Evolutionary conservation across 1,140 invertebrate genomes (phyloP).

Genomic region (Oncopeltus fasciatus): DNA sequence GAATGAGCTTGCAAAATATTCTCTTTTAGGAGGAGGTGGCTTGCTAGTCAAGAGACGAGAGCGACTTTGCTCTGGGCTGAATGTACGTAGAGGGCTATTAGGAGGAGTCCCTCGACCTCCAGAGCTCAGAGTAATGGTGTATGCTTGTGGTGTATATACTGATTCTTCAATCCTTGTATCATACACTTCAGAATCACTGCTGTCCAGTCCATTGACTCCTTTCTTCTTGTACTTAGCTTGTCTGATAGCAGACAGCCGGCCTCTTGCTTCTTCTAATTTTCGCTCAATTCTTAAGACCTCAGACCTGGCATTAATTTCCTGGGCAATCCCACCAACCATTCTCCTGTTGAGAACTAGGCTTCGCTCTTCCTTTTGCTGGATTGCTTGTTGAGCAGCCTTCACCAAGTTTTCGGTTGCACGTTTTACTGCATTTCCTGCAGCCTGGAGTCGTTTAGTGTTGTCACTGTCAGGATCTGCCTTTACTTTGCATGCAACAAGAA

Average conservation of each 20-base stretch:
- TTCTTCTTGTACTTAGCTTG: conserved; percentile 69
- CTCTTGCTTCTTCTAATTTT: conserved; percentile 81
- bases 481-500: conserved; percentile 93
- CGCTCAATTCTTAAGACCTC: conserved; percentile 85
- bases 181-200: conserved; percentile 35
- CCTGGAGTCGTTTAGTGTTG: conserved; percentile 80
- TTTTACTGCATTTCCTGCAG: conserved; percentile 93
- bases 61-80: no score
- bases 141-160: background rate
- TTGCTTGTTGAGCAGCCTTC: conserved; percentile 79
- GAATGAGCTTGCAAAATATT: background rate
- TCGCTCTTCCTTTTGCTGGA: conserved; percentile 80
- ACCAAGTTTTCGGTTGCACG: conserved; percentile 94
- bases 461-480: conserved; percentile 92
- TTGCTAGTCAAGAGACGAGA: no score
- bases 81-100: no score
- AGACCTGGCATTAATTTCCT: conserved; percentile 72
- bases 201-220: conserved; percentile 34
- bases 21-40: background rate
- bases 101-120: no score
- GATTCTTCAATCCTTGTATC: conserved; percentile 3
- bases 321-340: conserved; percentile 86
- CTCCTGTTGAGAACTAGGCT: conserved; percentile 74
- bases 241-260: conserved; percentile 68
- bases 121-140: background rate